A percentile compares a stretch with the other conserved stretches of the same genome.
Conservation (phyloP, 2,113 vertebrate genomes). For the Pampusana beccarii region DNA sequence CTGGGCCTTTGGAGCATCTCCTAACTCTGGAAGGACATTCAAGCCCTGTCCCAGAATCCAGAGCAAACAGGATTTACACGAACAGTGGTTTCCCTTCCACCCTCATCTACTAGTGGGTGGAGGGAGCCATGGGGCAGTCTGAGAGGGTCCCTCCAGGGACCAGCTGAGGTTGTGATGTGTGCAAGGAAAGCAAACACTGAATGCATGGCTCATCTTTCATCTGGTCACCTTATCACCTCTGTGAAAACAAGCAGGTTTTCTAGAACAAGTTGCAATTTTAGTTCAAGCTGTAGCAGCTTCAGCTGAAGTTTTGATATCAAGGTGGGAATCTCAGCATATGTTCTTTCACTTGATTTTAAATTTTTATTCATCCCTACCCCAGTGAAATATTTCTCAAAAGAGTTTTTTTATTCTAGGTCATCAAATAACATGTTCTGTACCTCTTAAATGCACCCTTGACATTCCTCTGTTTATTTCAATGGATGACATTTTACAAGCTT, state of each 20-base stretch:
- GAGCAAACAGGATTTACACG: neutral
- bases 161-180: neutral
- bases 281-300: neutral
- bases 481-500: neutral
- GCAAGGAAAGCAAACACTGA: neutral
- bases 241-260: neutral
- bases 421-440: neutral
- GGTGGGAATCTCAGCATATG: neutral
- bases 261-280: neutral
- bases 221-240: neutral
- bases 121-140: no score
- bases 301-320: neutral
- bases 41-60: neutral
- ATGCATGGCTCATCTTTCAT: neutral
- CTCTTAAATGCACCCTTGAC: neutral
- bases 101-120: neutral
- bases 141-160: neutral
- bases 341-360: neutral
- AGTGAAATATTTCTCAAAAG: neutral
- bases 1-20: neutral
- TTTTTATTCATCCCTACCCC: rapidly evolving
- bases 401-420: neutral
- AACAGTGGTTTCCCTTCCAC: neutral
- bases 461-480: neutral
- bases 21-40: neutral